Evolutionary conservation across 2,888 invertebrate genomes (phyloP).

Genomic region (Tipula unca): DNA sequence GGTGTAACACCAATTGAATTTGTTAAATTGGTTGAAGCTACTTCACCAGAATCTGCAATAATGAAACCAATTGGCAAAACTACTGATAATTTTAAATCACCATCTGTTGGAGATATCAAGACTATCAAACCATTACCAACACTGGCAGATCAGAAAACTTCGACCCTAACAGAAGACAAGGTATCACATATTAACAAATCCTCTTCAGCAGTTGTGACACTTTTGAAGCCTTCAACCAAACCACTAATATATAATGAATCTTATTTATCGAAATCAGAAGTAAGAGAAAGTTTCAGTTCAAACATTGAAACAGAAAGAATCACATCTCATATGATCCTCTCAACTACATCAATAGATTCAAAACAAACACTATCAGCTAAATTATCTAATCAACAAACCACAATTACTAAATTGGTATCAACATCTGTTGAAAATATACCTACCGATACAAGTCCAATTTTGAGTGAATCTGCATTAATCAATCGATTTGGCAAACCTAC

Average conservation of each 20-base stretch:
- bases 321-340: too few relatives aligned
- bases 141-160: background rate
- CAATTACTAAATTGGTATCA: too few relatives aligned
- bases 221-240: background rate
- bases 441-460: too few relatives aligned
- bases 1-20: background rate
- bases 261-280: background rate
- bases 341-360: too few relatives aligned
- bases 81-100: background rate
- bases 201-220: background rate
- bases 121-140: background rate
- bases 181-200: background rate
- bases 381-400: too few relatives aligned
- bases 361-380: too few relatives aligned
- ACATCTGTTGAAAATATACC: too few relatives aligned
- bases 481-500: background rate
- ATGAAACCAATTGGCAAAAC: background rate
- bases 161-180: background rate
- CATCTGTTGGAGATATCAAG: background rate
- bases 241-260: background rate
- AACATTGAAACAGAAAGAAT: too few relatives aligned
- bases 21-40: background rate
- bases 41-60: background rate
- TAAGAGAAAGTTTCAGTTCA: background rate
- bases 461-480: background rate